These are phyloP conservation scores for Sycophaga agraensis DNA, from an alignment of 1,140 invertebrate genomes.

Conservation along the genomic window DNA sequence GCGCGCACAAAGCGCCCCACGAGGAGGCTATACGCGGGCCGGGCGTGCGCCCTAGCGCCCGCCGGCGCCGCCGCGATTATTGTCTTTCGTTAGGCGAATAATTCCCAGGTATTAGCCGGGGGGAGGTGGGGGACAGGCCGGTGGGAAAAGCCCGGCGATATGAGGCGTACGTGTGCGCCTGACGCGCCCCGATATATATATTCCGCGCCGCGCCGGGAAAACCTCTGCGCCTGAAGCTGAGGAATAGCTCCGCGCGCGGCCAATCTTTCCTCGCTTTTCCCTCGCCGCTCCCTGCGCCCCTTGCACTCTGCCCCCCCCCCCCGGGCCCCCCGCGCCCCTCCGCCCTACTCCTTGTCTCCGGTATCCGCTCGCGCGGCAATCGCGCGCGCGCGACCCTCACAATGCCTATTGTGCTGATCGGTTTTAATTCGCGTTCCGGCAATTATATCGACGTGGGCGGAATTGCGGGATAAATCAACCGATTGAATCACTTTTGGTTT, in stretches of 20 bases:
- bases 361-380: too few relatives aligned
- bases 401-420: too few relatives aligned
- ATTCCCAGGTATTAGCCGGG: too few relatives aligned
- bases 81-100: too few relatives aligned
- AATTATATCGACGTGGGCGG: too few relatives aligned
- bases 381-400: neutral
- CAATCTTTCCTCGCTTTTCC: conserved; percentile 8
- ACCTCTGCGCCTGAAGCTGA: conserved; percentile 56
- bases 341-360: too few relatives aligned
- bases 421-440: too few relatives aligned
- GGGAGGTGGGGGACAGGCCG: too few relatives aligned
- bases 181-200: conserved; percentile 58
- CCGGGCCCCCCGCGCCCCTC: neutral
- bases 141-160: too few relatives aligned
- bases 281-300: neutral
- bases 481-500: too few relatives aligned
- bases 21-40: conserved; percentile 38
- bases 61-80: too few relatives aligned
- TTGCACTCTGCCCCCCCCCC: neutral
- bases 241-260: conserved; percentile 47
- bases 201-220: conserved; percentile 53
- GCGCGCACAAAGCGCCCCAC: conserved; percentile 36
- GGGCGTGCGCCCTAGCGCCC: neutral
- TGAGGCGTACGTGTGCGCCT: conserved; percentile 51
- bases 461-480: too few relatives aligned